phyloP scores from a whole-genome alignment of 1,140 invertebrate genomes.

The Berghia stephanieae region DNA sequence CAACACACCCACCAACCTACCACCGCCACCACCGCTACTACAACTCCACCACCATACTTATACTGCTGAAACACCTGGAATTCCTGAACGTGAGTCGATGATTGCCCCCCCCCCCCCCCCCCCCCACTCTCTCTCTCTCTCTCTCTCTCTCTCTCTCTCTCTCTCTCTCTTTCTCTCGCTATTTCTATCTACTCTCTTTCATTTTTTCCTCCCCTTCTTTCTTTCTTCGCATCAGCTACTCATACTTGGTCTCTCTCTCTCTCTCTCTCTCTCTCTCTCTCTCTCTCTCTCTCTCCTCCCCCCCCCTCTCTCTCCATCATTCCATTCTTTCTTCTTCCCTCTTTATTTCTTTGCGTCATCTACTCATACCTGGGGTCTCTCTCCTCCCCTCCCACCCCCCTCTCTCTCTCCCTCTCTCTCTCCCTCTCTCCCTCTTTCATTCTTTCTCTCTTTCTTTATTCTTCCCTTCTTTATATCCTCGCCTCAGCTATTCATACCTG shows the following conservation, averaged over 20 bases:
- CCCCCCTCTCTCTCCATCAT: neutral
- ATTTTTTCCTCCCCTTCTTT: neutral
- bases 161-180: too few species aligned
- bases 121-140: neutral
- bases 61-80: too few species aligned
- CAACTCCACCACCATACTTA: too few species aligned
- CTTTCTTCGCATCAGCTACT: neutral
- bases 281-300: slow-evolving; percentile 3
- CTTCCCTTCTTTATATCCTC: neutral
- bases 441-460: neutral
- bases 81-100: too few species aligned
- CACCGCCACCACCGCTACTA: neutral
- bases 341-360: neutral
- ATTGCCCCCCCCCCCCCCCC: too few species aligned
- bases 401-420: neutral
- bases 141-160: neutral
- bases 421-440: neutral
- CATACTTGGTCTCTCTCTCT: neutral
- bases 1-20: too few species aligned
- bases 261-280: neutral
- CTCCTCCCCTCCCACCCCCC: neutral
- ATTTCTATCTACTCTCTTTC: neutral
- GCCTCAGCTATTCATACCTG: neutral
- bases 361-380: neutral
- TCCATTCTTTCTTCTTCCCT: neutral